A percentile compares a stretch with the other conserved stretches of the same genome.
Conservation (phyloP, 2,888 invertebrate species). For the Melanophora roralis region DNA sequence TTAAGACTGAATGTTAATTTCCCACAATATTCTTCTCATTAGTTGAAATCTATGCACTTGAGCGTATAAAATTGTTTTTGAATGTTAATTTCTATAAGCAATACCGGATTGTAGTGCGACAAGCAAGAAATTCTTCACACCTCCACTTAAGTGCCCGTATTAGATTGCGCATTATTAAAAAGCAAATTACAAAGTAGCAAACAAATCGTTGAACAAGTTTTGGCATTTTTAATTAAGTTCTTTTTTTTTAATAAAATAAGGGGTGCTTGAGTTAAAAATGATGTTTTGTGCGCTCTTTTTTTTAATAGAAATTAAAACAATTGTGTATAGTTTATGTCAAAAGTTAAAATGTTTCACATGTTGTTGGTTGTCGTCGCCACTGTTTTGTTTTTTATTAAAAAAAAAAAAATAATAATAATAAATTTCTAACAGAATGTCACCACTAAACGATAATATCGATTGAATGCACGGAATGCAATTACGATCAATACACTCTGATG, state of each 20-base stretch:
- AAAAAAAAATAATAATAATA: neutral
- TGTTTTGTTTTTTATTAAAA: neutral
- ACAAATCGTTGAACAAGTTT: constrained; percentile 50
- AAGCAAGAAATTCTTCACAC: constrained; percentile 22
- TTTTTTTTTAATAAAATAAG: neutral
- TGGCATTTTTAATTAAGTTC: constrained; percentile 42
- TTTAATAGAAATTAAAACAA: neutral
- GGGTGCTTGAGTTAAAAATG: neutral
- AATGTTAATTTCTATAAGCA: neutral
- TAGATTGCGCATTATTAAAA: constrained; percentile 44
- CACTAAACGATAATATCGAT: neutral
- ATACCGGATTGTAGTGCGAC: neutral
- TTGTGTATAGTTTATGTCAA: neutral
- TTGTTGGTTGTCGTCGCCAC: neutral
- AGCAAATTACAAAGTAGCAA: constrained; percentile 52
- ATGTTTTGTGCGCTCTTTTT: neutral
- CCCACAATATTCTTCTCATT: neutral
- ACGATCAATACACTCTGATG: constrained; percentile 17
- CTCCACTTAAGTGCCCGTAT: constrained; percentile 20
- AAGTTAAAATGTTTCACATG: neutral
- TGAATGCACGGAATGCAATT: neutral
- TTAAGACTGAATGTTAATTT: neutral
- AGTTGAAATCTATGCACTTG: constrained; percentile 18
- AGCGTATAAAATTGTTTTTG: neutral
- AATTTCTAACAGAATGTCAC: neutral